Conservation (phyloP, 2,888 invertebrate species). For the Meganola albula region DNA sequence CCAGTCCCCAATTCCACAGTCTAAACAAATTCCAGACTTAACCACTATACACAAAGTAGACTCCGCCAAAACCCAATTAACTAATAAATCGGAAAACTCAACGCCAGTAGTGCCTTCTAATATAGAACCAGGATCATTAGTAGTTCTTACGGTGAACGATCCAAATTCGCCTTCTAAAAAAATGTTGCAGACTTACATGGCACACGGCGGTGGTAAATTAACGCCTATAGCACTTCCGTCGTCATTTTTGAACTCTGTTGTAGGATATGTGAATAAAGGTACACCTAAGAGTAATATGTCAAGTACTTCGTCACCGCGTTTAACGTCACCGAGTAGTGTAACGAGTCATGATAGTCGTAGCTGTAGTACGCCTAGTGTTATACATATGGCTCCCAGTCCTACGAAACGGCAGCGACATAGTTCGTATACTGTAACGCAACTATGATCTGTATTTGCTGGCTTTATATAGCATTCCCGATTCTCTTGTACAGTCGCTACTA, state of each 20-base stretch:
- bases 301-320: slow-evolving; percentile 65
- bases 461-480: too few relatives aligned
- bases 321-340: slow-evolving; percentile 55
- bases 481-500: too few relatives aligned
- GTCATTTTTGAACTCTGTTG: slow-evolving; percentile 53
- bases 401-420: slow-evolving; percentile 47
- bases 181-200: slow-evolving; percentile 66
- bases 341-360: slow-evolving; percentile 42
- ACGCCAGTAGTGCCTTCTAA: slow-evolving; percentile 44
- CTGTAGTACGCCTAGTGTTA: slow-evolving; percentile 35
- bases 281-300: slow-evolving; percentile 42
- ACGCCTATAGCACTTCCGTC: slow-evolving; percentile 57
- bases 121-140: slow-evolving; percentile 60
- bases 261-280: slow-evolving; percentile 61
- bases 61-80: slow-evolving; percentile 8
- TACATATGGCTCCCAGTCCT: slow-evolving; percentile 43
- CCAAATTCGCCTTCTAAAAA: slow-evolving; percentile 61
- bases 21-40: slow-evolving; percentile 17
- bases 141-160: slow-evolving; percentile 62
- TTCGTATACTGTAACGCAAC: slow-evolving; percentile 62
- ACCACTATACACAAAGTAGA: slow-evolving; percentile 23
- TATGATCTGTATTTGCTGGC: too few relatives aligned
- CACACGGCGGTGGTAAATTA: slow-evolving; percentile 48
- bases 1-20: too few relatives aligned
- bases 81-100: background rate